Percentiles rank a stretch among this genome's conserved stretches.
phyloP scores from a whole-genome alignment of 2,888 invertebrate species.

The Pollenia angustigena region DNA sequence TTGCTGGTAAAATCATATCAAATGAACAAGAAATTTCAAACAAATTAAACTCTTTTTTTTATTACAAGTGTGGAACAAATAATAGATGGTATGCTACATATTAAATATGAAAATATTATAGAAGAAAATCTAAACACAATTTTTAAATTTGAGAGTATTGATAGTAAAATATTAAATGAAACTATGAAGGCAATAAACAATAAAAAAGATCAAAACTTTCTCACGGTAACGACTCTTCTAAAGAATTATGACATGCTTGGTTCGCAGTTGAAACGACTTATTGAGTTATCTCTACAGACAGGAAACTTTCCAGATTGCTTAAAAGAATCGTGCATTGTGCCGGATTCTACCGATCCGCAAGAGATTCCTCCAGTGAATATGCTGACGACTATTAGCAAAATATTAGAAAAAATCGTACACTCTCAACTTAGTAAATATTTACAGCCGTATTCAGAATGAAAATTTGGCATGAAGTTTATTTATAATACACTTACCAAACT shows the following conservation, averaged over 20 bases:
- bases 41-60: constrained; percentile 30
- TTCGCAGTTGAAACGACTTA: background rate
- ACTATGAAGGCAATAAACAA: background rate
- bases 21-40: constrained; percentile 1
- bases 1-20: constrained; percentile 1
- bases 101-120: constrained; percentile 2
- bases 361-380: background rate
- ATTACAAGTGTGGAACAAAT: background rate
- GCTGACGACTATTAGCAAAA: constrained; percentile 6
- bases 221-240: background rate
- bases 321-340: background rate
- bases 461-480: no score
- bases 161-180: background rate
- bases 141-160: constrained; percentile 25
- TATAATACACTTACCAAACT: no score
- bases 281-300: no score
- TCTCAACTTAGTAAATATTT: constrained; percentile 4
- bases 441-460: no score
- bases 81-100: background rate
- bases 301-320: background rate
- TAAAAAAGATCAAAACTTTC: constrained; percentile 31
- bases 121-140: background rate
- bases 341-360: background rate
- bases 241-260: constrained; percentile 7
- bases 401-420: background rate